A percentile compares a stretch with the other conserved stretches of the same genome.
These are phyloP conservation scores for Boloria selene DNA, from an alignment of 2,888 invertebrate genomes.

Conservation along the genomic window DNA sequence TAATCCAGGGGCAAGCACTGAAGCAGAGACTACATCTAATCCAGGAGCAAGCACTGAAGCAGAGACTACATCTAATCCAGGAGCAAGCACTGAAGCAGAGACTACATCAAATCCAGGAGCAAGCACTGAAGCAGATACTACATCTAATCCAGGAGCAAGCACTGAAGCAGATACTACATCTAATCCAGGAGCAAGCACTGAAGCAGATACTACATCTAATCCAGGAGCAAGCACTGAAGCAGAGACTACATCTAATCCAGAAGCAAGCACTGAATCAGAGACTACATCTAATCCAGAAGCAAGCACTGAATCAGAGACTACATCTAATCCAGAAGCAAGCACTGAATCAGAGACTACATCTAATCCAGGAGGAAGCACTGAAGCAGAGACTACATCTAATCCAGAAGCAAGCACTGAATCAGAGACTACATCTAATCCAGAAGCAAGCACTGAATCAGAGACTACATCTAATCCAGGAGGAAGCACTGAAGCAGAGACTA, in stretches of 20 bases:
- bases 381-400: not conserved
- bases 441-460: not conserved
- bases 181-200: not conserved
- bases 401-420: slow-evolving; percentile 5
- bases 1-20: not conserved
- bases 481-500: not conserved
- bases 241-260: too few species aligned
- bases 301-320: not conserved
- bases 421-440: too few species aligned
- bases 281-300: too few species aligned
- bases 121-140: not conserved
- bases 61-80: not conserved
- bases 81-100: not conserved
- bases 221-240: not conserved
- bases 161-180: not conserved
- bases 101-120: not conserved
- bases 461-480: not conserved
- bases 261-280: too few species aligned
- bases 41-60: not conserved
- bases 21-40: not conserved
- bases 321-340: not conserved
- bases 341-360: not conserved
- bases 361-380: not conserved
- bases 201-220: not conserved
- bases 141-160: not conserved